These are phyloP conservation scores for Syrista parreyssii DNA, from an alignment of 2,888 invertebrate species.

Conservation along the genomic window DNA sequence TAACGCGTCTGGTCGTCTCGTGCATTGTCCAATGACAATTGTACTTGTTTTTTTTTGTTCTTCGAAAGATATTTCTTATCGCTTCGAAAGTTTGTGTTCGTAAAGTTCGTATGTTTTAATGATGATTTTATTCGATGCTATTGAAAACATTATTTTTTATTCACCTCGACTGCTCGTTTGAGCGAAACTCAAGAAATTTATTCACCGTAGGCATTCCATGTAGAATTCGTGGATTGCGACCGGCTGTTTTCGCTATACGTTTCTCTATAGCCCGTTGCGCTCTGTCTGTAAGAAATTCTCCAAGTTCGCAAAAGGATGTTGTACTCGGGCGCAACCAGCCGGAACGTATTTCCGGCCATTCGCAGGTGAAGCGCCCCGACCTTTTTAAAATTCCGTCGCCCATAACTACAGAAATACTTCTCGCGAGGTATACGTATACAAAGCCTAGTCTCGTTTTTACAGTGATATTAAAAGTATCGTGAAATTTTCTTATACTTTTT, in stretches of 20 bases:
- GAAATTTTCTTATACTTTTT: no score
- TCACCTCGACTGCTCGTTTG: not conserved
- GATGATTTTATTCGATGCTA: not conserved
- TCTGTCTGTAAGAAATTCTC: not conserved
- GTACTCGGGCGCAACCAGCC: not conserved
- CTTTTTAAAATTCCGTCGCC: slow-evolving; percentile 1
- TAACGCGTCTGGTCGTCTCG: not conserved
- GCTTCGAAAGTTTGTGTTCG: not conserved
- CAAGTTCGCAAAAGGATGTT: slow-evolving; percentile 1
- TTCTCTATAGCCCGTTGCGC: not conserved
- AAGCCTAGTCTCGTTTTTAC: not conserved
- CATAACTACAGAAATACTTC: not conserved
- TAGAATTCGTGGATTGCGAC: not conserved
- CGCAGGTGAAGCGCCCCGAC: not conserved
- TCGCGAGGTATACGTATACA: not conserved
- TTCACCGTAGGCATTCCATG: no score
- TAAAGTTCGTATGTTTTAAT: not conserved
- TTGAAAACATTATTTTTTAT: not conserved
- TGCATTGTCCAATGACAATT: not conserved
- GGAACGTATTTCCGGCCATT: slow-evolving; percentile 2
- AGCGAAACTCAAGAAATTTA: not conserved
- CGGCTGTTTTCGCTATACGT: not conserved
- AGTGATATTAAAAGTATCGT: not conserved
- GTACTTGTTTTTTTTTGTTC: not conserved
- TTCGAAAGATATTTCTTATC: not conserved